Conservation (phyloP, 2,113 vertebrate species). For the Chinchilla lanigera region DNA sequence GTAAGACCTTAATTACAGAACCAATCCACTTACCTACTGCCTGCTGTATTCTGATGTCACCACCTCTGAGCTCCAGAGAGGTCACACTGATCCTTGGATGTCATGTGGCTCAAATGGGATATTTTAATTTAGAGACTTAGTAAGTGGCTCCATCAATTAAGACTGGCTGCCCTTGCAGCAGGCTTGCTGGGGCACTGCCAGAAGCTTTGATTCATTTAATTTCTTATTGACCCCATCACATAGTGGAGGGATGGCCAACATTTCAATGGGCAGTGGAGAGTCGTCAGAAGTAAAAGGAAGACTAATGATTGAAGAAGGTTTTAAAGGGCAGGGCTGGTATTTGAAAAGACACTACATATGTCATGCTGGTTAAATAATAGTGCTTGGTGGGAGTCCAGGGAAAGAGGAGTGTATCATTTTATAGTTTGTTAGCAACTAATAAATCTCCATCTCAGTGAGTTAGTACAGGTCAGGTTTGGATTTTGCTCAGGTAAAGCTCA, state of each 20-base stretch:
- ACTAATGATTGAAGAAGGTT: constrained; percentile 16
- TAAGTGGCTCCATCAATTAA: constrained; percentile 54
- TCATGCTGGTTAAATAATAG: constrained; percentile 12
- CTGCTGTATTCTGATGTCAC: constrained; percentile 43
- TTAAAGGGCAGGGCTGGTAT: constrained; percentile 16
- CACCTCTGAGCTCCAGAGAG: background rate
- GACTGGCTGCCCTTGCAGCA: background rate
- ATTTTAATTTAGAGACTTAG: constrained; percentile 75
- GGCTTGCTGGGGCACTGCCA: constrained; percentile 45
- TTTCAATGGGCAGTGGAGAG: background rate
- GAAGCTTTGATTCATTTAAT: constrained; percentile 55
- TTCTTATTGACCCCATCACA: constrained; percentile 47
- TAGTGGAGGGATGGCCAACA: background rate
- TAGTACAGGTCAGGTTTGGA: background rate
- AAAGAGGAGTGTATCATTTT: background rate
- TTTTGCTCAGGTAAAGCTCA: background rate
- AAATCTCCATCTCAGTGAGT: constrained; percentile 15
- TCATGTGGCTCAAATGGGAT: constrained; percentile 13
- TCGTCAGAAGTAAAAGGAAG: constrained; percentile 46
- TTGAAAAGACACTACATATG: background rate
- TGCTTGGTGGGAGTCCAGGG: background rate
- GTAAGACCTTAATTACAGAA: constrained; percentile 59
- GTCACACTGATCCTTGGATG: background rate
- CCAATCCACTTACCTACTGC: constrained; percentile 66
- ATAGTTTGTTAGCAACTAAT: constrained; percentile 20